A percentile compares a stretch with the other conserved stretches of the same genome.
Conservation (phyloP, 2,797 vertebrate species). For the Distichodus sexfasciatus region DNA sequence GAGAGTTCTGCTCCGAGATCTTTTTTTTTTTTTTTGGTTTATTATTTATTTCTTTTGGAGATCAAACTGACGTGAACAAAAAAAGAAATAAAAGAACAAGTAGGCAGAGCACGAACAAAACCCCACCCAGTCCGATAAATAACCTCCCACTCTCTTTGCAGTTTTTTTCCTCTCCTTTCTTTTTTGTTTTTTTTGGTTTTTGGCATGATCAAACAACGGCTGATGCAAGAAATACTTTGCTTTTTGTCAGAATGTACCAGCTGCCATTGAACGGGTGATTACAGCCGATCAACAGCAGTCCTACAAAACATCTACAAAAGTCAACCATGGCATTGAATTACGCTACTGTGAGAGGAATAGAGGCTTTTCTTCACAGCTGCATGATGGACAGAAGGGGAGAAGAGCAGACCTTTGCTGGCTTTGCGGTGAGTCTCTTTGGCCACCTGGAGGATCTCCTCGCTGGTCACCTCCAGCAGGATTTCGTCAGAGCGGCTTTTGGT, state of each 20-base stretch:
- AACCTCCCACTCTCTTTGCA: conserved; percentile 20
- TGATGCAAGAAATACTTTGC: conserved; percentile 52
- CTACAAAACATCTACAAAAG: conserved; percentile 5
- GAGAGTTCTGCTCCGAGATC: conserved; percentile 38
- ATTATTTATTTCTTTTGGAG: no score
- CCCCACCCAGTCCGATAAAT: conserved; percentile 10
- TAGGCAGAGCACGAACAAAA: no score
- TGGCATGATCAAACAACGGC: conserved; percentile 75
- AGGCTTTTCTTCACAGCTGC: conserved; percentile 52
- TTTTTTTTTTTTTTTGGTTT: conserved; percentile 46
- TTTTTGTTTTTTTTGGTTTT: conserved; percentile 47
- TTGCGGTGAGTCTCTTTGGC: conserved; percentile 94
- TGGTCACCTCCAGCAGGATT: conserved; percentile 96
- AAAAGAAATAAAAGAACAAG: no score
- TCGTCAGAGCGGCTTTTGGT: conserved; percentile 98
- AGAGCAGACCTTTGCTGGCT: conserved; percentile 94
- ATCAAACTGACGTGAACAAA: no score
- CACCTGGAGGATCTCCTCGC: conserved; percentile 93
- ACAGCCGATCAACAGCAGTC: conserved; percentile 10
- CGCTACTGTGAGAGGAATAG: conserved; percentile 33
- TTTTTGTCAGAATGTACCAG: conserved; percentile 7
- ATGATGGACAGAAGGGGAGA: conserved; percentile 56
- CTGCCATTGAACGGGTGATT: conserved; percentile 3
- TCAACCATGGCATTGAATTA: conserved; percentile 21
- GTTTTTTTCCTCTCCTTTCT: conserved; percentile 43